Conservation (phyloP, 2,888 invertebrate species). For the Vannuccia rotundouncinata region DNA sequence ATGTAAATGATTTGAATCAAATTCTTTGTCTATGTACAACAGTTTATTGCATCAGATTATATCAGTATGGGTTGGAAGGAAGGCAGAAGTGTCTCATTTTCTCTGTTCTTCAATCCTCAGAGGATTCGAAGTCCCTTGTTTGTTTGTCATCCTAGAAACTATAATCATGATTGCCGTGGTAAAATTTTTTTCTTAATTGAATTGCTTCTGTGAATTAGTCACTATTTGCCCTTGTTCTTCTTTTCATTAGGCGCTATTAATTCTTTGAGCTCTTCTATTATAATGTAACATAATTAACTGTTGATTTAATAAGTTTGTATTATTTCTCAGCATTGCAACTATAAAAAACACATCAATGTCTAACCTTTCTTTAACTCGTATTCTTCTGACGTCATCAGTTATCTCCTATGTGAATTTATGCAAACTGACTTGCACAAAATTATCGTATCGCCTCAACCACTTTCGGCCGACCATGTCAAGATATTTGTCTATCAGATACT, state of each 20-base stretch:
- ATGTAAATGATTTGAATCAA: background rate
- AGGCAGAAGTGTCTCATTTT: too few species aligned
- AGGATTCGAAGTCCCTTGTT: too few species aligned
- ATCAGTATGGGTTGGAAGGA: too few species aligned
- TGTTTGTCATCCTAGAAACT: background rate
- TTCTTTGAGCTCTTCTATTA: too few species aligned
- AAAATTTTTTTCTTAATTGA: background rate
- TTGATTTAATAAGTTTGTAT: too few species aligned
- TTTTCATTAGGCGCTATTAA: too few species aligned
- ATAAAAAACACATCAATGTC: too few species aligned
- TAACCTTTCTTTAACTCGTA: background rate
- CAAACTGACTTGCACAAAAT: constrained; percentile 99
- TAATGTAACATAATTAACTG: too few species aligned
- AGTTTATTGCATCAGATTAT: background rate
- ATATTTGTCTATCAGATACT: constrained; percentile 99
- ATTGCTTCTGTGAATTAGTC: background rate
- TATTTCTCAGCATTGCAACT: too few species aligned
- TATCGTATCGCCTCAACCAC: constrained; percentile 96
- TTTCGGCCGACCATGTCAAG: constrained; percentile 98
- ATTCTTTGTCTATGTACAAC: background rate
- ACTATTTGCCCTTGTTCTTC: too few species aligned
- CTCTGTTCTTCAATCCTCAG: background rate
- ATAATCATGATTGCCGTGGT: background rate
- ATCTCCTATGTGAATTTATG: constrained; percentile 97
- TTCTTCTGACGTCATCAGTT: constrained; percentile 63